Evolutionary conservation across 2,113 vertebrate species (phyloP), one percentile per base, ranked within the genome.

Genomic region (Albula glossodonta): DNA sequence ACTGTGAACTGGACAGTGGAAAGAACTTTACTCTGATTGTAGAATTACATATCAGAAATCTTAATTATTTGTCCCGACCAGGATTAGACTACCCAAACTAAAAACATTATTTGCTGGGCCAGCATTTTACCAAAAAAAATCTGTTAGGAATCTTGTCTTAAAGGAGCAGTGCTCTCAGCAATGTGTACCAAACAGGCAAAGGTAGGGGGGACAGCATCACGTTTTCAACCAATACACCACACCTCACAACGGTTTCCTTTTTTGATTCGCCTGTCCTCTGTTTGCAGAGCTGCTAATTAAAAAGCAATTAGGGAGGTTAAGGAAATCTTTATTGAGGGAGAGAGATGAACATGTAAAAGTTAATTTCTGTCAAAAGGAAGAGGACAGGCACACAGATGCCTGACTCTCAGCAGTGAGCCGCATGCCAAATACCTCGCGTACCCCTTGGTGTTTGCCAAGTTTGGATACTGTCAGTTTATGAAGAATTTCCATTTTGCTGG

Each of bases 401-500:
- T 97, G 95, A 96, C 95, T 94, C 94, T 96, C 94, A 89, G 88
- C 85, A 92, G 94, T 94, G 94, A 90, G 95, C 95, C 95, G 94
- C 95, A 95, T 95, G 95, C 93, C 94, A 96, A 95, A 95, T 94
- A 94, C 95, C 91, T 95, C 96, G 95, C 96, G 96, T 96, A 95
- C 92, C 94, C 94, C 91, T 95, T 94, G 95, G 95, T 97, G 94
- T 96, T 96, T 95, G 95, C 95, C 95, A 95, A 96, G 96, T 96
- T 96, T 97, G 91, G 89, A 94, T 94, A 95, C 96, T 96, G 96
- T 97, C 97, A 97, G 78, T 97, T 97, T 96, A 95, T 96, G 96
- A 96, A 96, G 96, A 97, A 97, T 97, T 98, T 98, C 96, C 96
- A 97, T 98, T 97, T 96, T 97, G 93, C 94, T 96, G 94, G 95